Conservation (phyloP, 2,888 invertebrate genomes). For the Ctena decussata region DNA sequence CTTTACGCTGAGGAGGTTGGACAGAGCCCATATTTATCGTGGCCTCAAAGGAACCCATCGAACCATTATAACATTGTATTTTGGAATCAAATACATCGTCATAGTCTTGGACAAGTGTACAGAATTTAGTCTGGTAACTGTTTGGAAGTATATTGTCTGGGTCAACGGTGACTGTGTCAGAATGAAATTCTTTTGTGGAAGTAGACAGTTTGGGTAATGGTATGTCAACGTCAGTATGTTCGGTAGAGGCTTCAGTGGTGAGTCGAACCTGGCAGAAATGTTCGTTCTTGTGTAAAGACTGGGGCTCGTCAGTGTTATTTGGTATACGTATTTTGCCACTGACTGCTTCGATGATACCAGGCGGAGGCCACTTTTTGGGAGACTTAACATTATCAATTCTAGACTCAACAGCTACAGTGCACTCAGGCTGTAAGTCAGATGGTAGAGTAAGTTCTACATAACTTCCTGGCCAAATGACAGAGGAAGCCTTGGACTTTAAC, state of each 20-base stretch:
- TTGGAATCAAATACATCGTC: constrained; percentile 4
- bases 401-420: constrained; percentile 33
- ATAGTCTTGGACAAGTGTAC: not conserved
- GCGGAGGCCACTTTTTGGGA: constrained; percentile 7
- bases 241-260: not conserved
- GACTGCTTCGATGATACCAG: constrained; percentile 37
- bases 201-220: not conserved
- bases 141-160: constrained; percentile 5
- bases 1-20: constrained; percentile 14
- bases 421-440: constrained; percentile 16
- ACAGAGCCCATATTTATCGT: constrained; percentile 14
- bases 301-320: constrained; percentile 44
- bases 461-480: constrained; percentile 53
- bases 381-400: not conserved
- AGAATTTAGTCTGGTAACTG: not conserved
- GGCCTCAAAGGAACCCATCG: not conserved
- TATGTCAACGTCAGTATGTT: not conserved
- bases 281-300: constrained; percentile 27
- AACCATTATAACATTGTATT: constrained; percentile 4
- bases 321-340: constrained; percentile 48
- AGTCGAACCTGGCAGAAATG: constrained; percentile 47
- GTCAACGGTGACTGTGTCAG: constrained; percentile 19
- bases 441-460: constrained; percentile 44
- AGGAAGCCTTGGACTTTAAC: not conserved
- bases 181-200: not conserved